Base-by-base conservation (phyloP, 1,140 invertebrate genomes). In the Steinernema khuongi region DNA sequence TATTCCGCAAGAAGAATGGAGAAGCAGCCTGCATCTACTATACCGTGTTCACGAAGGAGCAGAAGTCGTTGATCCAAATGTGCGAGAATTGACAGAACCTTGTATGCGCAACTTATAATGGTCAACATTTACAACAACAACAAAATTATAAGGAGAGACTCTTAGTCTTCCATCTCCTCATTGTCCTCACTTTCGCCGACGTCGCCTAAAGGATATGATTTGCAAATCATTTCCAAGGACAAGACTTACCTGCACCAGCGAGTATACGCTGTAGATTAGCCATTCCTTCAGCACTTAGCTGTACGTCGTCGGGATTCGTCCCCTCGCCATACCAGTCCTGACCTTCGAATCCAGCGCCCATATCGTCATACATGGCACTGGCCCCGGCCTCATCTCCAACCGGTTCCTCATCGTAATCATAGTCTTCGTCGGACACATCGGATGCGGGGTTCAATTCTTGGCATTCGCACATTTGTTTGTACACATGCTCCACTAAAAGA, bases 381-480 rank as follows among this genome's bases (percentile, higher is more conserved):
- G 68, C 29, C 31, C 68, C 68, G 28, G 44, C 31, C 33, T 26
- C 30, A 17, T 44, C 70, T 22, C 66, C 72, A 4, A 66, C 74
- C 11, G 31, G 72, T 67, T 74, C 74, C 50, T 32, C 32, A 14
- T 44, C 70, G 32, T 71, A 36, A 18, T 71, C 29, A 22, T 1
- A 11, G 1, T 75, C 74, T 1, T 75, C 73, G 18, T 67, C 74
- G 2, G 86, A 87, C 36, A 90, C 88, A 76, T 89, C 85, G 72
- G 89, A 87, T 84, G 90, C 90, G 30, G 90, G 90, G 86, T 91
- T 89, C 30, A 91, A 85, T 31, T 89, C 88, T 85, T 91, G 90
- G 81, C 91, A 91, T 30, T 89, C 85, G 75, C 86, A 89, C 87
- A 92, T 89, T n/a, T 90, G 89, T 79, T 89, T 84, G 85, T 90